Base-by-base conservation (phyloP, 1,140 invertebrate genomes). In the Hylyphantes graminicola region DNA sequence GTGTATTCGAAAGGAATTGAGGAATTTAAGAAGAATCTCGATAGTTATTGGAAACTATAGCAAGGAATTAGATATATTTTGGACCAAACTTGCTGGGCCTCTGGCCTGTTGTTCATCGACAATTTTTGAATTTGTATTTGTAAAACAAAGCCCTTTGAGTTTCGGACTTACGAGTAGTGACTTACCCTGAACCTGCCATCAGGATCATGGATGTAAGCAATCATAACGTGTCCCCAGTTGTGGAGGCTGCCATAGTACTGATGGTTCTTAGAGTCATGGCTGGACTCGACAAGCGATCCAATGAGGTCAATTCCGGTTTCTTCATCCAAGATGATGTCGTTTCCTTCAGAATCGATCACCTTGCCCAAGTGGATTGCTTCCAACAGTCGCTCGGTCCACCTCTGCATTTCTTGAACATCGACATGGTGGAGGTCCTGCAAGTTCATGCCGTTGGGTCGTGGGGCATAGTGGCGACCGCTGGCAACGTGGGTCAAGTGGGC, bases 121-220 rank as follows among this genome's bases (percentile, higher is more conserved):
- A n/a, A n/a, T n/a, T n/a, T n/a, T n/a, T n/a, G n/a, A n/a, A n/a
- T n/a, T n/a, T n/a, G n/a, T n/a, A n/a, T n/a, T n/a, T n/a, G n/a
- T 35, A 35, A 35, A 35, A 35, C 2, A 35, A 35, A 35, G 35
- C 35, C 35, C 35, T 35, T 35, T 35, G 35, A 35, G 35, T 35
- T 35, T 5, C 35, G 35, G 35, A 35, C 35, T 35, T 2, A 35
- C 35, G 35, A 35, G 35, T 35, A n/a, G 57, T 17, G 63, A 72
- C 57, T 75, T 78, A 88, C 88, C 64, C 86, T 85, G 83, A 89
- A 87, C 63, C 87, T 85, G 54, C 87, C 86, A 88, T 94, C 93
- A 0, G 94, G 94, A 89, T 95, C 94, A 86, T 95, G 94, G 53
- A 92, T 90, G 85, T 91, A 93, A 2, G 93, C 92, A 85, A 95